Evolutionary conservation across 1,140 invertebrate species (phyloP), one percentile per base, ranked within the genome.

Genomic region (Pentalonia nigronervosa): DNA sequence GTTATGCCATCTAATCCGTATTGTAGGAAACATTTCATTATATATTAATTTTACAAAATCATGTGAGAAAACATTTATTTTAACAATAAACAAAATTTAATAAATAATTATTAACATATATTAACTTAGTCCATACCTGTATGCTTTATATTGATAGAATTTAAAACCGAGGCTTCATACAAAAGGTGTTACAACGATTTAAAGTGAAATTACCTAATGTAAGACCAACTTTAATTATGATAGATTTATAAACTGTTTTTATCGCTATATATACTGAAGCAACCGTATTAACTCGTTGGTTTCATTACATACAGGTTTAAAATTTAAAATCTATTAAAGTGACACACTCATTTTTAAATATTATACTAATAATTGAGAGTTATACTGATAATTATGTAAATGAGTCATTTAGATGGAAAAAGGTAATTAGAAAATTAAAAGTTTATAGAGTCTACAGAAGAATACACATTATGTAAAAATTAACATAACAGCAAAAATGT

Each of bases 21-120:
- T 25, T 60, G 88, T 36, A 56, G 50, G 17, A 34, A 90, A 41
- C 88, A 60, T 23, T 90, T 90, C 30, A 90, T 60, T 2, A 60
- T 90, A 36, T 50, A 90, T 90, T 90, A 6, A 90, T 56, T 56
- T 6, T 90, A 36, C 88, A 90, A 90, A 90, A 90, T 17, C 88
- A 90, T 9, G 88, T 90, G 30, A 90, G 53, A 34, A 34, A 87
- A 48, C n/a, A 47, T 11, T 11, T 30, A 47, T 45, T 47, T 30
- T n/a, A n/a, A n/a, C n/a, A n/a, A n/a, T 48, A 30, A 45, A 86
- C 8, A 86, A 87, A 48, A 48, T 87, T 17, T 2, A 84, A 86
- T 47, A 45, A 86, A 86, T 30, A 60, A 60, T 30, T 60, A 60
- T 25, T 56, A 30, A 60, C 7, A 86, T 87, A 4, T 47, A 48